Percentiles rank a stretch among this genome's conserved stretches.
Evolutionary conservation across 2,888 invertebrate species (phyloP).

Genomic region (Athalia rosae): DNA sequence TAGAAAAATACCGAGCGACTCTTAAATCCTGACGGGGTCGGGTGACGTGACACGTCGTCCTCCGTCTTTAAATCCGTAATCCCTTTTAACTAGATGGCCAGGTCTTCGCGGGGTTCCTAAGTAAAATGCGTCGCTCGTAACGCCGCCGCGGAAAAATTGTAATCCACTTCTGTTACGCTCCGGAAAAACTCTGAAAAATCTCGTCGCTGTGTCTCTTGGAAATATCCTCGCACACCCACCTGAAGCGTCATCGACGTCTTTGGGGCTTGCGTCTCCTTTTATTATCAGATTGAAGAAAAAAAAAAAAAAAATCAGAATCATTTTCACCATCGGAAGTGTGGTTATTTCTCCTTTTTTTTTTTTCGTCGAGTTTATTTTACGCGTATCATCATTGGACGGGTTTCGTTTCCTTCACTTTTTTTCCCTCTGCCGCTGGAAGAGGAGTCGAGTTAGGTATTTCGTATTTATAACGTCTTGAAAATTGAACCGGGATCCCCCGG

Average conservation of each 20-base stretch:
- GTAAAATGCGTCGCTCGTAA: too few species aligned
- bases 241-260: too few species aligned
- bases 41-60: background rate
- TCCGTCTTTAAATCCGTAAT: background rate
- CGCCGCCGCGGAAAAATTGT: too few species aligned
- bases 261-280: too few species aligned
- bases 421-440: background rate
- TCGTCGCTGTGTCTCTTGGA: too few species aligned
- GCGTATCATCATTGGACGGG: background rate
- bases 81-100: background rate
- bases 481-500: slow-evolving; percentile 41
- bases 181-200: too few species aligned
- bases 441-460: slow-evolving; percentile 18
- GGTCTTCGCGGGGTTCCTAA: too few species aligned
- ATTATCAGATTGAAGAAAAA: background rate
- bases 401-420: background rate
- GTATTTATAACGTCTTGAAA: slow-evolving; percentile 41
- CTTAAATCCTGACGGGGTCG: background rate
- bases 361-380: background rate
- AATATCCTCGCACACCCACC: too few species aligned
- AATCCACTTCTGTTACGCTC: too few species aligned
- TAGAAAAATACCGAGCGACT: background rate
- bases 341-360: too few species aligned
- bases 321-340: too few species aligned
- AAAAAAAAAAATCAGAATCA: background rate